Evolutionary conservation across 64 coral and sea anemone species (phyloP), one percentile per base, ranked within the genome.

Genomic region (Hydrozoanthus tunicans): DNA sequence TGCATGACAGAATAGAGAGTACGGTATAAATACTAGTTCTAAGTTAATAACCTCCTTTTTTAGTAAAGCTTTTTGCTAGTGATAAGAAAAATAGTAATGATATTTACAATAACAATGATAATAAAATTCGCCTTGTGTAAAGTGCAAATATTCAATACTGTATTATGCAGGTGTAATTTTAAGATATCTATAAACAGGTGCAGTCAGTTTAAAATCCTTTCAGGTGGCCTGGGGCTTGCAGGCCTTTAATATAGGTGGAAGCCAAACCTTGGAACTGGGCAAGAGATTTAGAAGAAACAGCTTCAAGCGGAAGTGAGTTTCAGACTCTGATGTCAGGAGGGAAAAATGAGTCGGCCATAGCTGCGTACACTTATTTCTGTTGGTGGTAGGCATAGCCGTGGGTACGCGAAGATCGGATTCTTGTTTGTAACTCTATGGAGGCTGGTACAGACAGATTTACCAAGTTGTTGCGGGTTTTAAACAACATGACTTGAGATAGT

Each of bases 381-480:
- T 81, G 59, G 13, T 24, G 59, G 25, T 81, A 81, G 79, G 59
- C 79, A 81, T 81, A 51, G 79, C 58, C n/a, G 17, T 81, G 79
- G 79, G 79, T 20, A 63, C 20, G 58, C 25, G 59, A 81, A 24
- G 79, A 62, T 81, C 20, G 59, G 56, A 20, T 62, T 81, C 79
- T 80, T 60, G 51, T 62, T 62, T 25, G 23, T 59, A 59, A 81
- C 58, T 1, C 5, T 81, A 80, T 61, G 59, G 79, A 62, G 58
- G 20, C 51, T 81, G 20, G 58, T 17, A 63, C 79, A 81, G 24
- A 81, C 43, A 81, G 13, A 81, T 62, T 81, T 6, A 61, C 15
- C 79, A 62, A 26, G 10, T 81, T 81, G 79, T 81, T 81, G 79
- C 58, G 58, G 58, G 26, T 81, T 81, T 81, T 81, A 81, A 51